Base-by-base conservation (phyloP, 2,797 vertebrate genomes). In the Ctenopoma multispine region DNA sequence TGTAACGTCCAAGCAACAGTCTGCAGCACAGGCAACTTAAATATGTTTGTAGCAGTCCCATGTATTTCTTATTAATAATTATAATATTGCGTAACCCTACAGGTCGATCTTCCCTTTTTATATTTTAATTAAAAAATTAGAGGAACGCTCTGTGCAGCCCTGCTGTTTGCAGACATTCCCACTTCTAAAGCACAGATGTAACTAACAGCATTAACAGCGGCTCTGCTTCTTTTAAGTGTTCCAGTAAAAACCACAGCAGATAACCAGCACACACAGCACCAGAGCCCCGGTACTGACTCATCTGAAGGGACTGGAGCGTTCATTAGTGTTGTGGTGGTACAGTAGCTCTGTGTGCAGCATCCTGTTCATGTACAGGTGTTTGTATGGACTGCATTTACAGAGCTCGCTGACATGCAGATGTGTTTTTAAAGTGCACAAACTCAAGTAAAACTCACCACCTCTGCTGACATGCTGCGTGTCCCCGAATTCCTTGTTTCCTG, bases 211-310 rank as follows among this genome's bases (percentile, higher is more conserved):
- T 70, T 60, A 72, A 14, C 8, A 0, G 2, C 3, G 12, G 44
- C 36, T 61, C 50, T 69, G 80, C 2, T 65, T 18, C 44, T 38
- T 61, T 11, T 36, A 59, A 63, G 44, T 46, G 3, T 54, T 38
- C 29, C 50, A 49, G 54, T 44, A 7, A 31, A 21, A 20, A n/a
- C 5, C n/a, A 29, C 7, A 11, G 40, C 54, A 43, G 36, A 40
- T 13, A 48, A n/a, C 14, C 36, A 12, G 46, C 46, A 15, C 1
- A 38, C 9, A 21, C 15, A 3, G 14, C 1, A 56, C 38, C 61
- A 73, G 69, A 68, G 20, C 24, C 41, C 55, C 5, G 24, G 21
- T 12, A 20, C 13, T 48, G 43, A 40, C 23, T 49, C n/a, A n/a
- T 23, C 44, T 61, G 5, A 76, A n/a, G 15, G 40, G 21, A 51